These are phyloP conservation scores for Sitobion miscanthi DNA, from an alignment of 1,140 invertebrate genomes.

Conservation along the genomic window DNA sequence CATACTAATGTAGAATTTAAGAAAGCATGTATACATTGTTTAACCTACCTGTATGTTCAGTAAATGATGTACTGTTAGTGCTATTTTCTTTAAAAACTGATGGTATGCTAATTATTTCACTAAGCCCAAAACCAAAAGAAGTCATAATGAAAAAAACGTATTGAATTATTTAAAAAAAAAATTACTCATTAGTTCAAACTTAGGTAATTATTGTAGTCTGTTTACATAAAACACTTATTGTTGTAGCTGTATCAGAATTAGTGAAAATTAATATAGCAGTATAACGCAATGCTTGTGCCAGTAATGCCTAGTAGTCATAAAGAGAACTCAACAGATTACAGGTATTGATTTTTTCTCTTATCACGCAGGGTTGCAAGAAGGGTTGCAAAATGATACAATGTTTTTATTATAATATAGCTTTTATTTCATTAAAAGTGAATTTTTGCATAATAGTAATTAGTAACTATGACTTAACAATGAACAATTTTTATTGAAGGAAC, in stretches of 20 bases:
- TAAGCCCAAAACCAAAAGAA: slow-evolving; percentile 37
- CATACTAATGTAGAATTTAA: background rate
- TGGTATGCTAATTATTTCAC: slow-evolving; percentile 27
- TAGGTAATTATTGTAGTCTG: background rate
- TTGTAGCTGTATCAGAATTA: background rate
- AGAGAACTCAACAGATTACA: background rate
- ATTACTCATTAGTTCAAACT: background rate
- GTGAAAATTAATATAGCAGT: background rate
- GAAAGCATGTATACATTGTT: background rate
- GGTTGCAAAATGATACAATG: background rate
- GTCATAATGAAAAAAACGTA: background rate
- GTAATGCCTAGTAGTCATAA: background rate
- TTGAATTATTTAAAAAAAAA: background rate
- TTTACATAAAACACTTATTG: background rate
- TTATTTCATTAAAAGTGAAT: background rate
- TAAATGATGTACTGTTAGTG: background rate
- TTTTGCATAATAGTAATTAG: background rate
- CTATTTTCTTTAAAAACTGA: slow-evolving; percentile 7
- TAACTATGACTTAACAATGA: background rate
- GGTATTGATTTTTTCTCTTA: slow-evolving; percentile 43
- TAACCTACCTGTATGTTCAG: slow-evolving; percentile 20
- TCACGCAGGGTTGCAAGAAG: background rate
- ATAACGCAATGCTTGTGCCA: too few relatives aligned
- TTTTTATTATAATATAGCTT: background rate
- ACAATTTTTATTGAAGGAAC: background rate